Evolutionary conservation across 2,113 vertebrate species (phyloP), one percentile per base, ranked within the genome.

Genomic region (Tenebrosternarchus preto): DNA sequence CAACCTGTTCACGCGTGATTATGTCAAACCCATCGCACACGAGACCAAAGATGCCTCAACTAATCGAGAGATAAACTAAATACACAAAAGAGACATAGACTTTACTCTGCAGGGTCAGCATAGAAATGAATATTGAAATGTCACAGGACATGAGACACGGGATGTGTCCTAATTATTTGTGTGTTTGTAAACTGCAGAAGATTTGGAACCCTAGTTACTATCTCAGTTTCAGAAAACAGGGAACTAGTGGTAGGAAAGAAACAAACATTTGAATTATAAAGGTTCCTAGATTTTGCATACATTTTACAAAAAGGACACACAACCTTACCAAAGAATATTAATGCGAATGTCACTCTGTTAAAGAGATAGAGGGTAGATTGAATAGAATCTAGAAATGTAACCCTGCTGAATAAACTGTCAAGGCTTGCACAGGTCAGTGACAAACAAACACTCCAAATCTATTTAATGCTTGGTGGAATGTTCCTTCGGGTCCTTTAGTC

Each of bases 1-100:
- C 90, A 90, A 92, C 92, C 92, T 92, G 92, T 87, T 87, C 87
- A 77, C 87, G 89, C 85, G 86, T 91, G 90, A 93, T 93, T 93
- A 87, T 53, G 80, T 19, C 73, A 43, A 25, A 43, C 31, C 64
- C 57, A 50, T 72, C 73, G 50, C 8, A 75, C 66, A 31, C 24
- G 17, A 43, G 70, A 63, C 22, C 53, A 69, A 46, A 46, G 39
- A 15, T 60, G 33, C 24, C 19, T 22, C n/a, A 59, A n/a, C 27
- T 60, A 60, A 50, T 50, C 9, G 39, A 74, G 27, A 69, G 15
- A 70, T 46, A 27, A n/a, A n/a, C 33, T 27, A 36, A 81, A 67
- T 46, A 56, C 20, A 33, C 31, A 33, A 24, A 43, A 22, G 24
- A 39, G 50, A 80, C 55, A 31, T 22, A 36, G 27, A 77, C 31